Evolutionary conservation across 30 jellyfish, hydroid and myxozoan species (phyloP), one percentile per base, ranked within the genome.

Genomic region (Cassiopea xamachana): DNA sequence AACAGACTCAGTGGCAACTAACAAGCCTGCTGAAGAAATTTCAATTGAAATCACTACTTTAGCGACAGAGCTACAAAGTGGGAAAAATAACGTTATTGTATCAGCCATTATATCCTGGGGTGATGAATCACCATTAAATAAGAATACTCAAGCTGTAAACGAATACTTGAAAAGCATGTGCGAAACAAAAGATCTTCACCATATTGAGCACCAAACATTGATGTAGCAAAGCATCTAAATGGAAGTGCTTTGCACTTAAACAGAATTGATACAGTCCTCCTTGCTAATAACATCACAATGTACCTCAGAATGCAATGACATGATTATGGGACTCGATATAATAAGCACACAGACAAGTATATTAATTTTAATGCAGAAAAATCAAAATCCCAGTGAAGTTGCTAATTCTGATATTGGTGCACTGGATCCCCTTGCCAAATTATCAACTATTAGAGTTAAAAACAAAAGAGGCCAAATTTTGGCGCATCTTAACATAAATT

Each of bases 171-270:
- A 69, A 14, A 69, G 47, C 78, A 18, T 69, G 69, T 83, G 92
- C 73, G 73, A 48, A 83, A 69, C 51, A 64, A 83, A 74, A 39
- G 62, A 69, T 83, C 44, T 83, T 1, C 48, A 74, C 58, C 67
- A 17, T 58, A 83, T 83, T 17, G 73, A 61, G 39, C 92, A 83
- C 49, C 58, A 45, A 83, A 83, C 79, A 83, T 83, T 18, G 85
- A 64, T 47, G 61, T 15, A 74, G 62, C 77, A 64, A 73, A 83
- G 46, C 88, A 83, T 69, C 55, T 83, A 46, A 83, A 64, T 50
- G 92, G 92, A 64, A 83, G 92, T 83, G 58, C 77, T 39, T 74
- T 83, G 58, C 92, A 83, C 72, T 58, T 83, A 67, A 83, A 83
- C 62, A 83, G 79, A 70, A 71, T 12, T 46, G 92, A 89, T 47